Evolutionary conservation across 2,797 vertebrate genomes (phyloP), one percentile per base, ranked within the genome.

Genomic region (Lutjanus campechanus): DNA sequence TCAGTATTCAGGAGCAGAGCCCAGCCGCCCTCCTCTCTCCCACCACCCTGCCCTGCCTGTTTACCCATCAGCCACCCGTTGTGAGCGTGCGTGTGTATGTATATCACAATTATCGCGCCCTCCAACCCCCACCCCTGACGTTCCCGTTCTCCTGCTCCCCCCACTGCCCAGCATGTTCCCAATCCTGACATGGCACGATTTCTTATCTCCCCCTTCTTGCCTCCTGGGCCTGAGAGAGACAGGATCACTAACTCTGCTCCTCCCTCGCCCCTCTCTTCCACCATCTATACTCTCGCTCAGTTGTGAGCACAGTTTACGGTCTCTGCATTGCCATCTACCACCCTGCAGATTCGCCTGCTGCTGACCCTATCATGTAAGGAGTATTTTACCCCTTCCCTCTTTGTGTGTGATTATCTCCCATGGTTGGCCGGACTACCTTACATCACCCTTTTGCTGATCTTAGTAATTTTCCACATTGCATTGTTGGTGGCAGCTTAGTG

Each of bases 171-270:
- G 92, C 92, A 85, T 86, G 94, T 85, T 89, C 91, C 81, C 93
- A 94, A 91, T 93, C 92, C 93, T 92, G 89, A 92, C 91, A 92
- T 91, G 89, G 93, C 93, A 95, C 91, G 92, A 93, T 94, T 94
- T 91, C 86, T 95, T 92, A 94, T 94, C 91, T 91, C 73, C 87
- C 84, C 81, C 82, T 85, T 86, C 85, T 88, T 83, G 85, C 82
- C 86, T 92, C 88, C 91, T 89, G 92, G 88, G 88, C 88, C 87
- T 90, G 83, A 90, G 78, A 85, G 85, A 88, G 88, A 88, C 89
- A 76, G 77, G 88, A 87, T 92, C 85, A 77, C 84, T 89, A 58
- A 47, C 81, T 76, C 79, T 22, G 76, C 84, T 89, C 89, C 87
- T 86, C 87, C 86, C 71, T 86, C 73, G 85, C 73, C 53, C 73